A percentile compares a stretch with the other conserved stretches of the same genome.
Conservation (phyloP, 2,797 vertebrate species). For the Tinamus major region DNA sequence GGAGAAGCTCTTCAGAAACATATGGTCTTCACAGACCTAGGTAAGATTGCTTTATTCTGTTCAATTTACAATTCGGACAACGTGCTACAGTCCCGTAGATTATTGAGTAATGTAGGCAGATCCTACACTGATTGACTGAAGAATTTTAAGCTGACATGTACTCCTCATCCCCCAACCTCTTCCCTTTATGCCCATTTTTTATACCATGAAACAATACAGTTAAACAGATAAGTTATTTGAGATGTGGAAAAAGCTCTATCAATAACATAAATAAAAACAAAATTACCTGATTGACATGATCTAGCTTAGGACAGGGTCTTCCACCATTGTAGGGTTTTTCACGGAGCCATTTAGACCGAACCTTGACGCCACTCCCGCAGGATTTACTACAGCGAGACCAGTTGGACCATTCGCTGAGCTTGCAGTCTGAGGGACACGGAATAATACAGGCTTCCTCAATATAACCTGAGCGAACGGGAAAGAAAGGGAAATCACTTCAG, state of each 20-base stretch:
- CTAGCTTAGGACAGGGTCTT: conserved; percentile 95
- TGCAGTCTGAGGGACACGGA: conserved; percentile 96
- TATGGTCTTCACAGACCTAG: neutral
- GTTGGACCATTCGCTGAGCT: conserved; percentile 98
- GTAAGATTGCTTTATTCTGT: neutral
- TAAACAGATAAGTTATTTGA: neutral
- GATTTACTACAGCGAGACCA: conserved; percentile 99
- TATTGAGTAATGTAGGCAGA: neutral
- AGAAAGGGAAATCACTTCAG: conserved; percentile 19
- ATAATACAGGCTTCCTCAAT: conserved; percentile 99
- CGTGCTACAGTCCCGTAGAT: neutral
- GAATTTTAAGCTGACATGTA: neutral
- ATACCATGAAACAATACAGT: neutral
- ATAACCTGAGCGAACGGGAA: conserved; percentile 83
- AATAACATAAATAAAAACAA: neutral
- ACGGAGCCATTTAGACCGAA: conserved; percentile 97
- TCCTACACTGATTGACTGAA: neutral
- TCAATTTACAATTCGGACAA: neutral
- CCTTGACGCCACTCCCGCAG: conserved; percentile 96
- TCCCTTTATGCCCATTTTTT: neutral
- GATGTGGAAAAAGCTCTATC: neutral
- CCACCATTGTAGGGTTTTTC: conserved; percentile 98
- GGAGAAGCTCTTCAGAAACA: neutral
- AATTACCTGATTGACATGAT: conserved; percentile 95
- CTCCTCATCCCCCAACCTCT: neutral